Conservation (phyloP, 92 coral and sea anemone species). For the Heteractis magnifica region DNA sequence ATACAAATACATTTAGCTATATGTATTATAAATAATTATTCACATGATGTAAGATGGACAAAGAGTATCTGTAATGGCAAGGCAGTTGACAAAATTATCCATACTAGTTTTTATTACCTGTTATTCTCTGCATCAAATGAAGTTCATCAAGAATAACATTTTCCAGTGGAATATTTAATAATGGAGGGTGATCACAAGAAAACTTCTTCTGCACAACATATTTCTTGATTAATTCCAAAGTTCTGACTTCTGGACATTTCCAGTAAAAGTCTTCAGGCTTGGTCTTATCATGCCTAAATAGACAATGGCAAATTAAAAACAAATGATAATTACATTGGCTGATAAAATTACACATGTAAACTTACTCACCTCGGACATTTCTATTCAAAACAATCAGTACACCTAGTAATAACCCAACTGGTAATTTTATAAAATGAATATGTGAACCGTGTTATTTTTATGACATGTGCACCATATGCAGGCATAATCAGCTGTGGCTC, state of each 20-base stretch:
- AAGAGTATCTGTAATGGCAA: neutral
- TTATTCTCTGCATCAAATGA: conserved; percentile 62
- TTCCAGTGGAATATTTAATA: conserved; percentile 46
- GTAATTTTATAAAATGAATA: conserved; percentile 42
- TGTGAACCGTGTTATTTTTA: conserved; percentile 49
- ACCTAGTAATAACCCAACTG: conserved; percentile 3
- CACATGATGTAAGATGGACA: no score
- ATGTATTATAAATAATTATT: no score
- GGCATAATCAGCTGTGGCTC: conserved; percentile 55
- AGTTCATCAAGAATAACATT: conserved; percentile 69
- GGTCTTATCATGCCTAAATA: neutral
- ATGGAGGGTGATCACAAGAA: conserved; percentile 58
- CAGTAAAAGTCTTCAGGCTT: conserved; percentile 15
- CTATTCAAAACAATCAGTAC: no score
- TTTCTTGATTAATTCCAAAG: conserved; percentile 31
- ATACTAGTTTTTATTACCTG: conserved; percentile 32
- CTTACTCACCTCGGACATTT: no score
- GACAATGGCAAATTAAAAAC: neutral
- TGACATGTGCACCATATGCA: conserved; percentile 64
- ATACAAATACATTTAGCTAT: neutral
- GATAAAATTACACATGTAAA: no score
- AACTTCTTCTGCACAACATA: conserved; percentile 31
- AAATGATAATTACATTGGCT: no score
- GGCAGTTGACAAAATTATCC: neutral
- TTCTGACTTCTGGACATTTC: conserved; percentile 35